Conservation (phyloP, 1,140 invertebrate species). For the Teleopsis dalmanni region DNA sequence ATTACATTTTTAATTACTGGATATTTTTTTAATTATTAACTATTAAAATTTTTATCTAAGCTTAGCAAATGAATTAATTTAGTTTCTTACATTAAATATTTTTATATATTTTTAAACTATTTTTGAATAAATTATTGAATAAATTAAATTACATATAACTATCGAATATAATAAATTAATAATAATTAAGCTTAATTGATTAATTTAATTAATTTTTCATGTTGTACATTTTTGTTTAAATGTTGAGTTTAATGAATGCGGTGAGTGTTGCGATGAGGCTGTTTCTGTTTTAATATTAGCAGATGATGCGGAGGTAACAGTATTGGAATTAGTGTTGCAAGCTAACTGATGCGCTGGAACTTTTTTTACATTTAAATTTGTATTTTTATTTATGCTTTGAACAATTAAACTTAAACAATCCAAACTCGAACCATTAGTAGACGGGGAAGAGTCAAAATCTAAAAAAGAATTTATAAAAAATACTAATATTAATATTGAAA, state of each 20-base stretch:
- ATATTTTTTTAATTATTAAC: too few relatives aligned
- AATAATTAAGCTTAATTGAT: too few relatives aligned
- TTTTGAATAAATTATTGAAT: too few relatives aligned
- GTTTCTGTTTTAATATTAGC: conserved; percentile 9
- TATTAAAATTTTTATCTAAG: too few relatives aligned
- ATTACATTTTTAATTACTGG: too few relatives aligned
- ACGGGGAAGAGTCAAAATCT: conserved; percentile 21
- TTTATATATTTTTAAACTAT: too few relatives aligned
- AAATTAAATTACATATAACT: too few relatives aligned
- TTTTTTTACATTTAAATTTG: conserved; percentile 15
- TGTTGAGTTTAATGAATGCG: conserved; percentile 23
- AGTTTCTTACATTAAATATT: too few relatives aligned
- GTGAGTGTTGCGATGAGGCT: conserved; percentile 5
- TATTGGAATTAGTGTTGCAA: neutral
- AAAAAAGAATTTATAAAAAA: neutral
- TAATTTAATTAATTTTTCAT: conserved; percentile 11
- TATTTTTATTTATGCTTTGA: conserved; percentile 52
- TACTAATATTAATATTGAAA: too few relatives aligned
- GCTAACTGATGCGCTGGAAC: conserved; percentile 14
- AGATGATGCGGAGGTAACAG: conserved; percentile 4
- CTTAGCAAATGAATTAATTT: too few relatives aligned
- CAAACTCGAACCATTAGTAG: conserved; percentile 48
- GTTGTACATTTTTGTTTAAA: conserved; percentile 40
- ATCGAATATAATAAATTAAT: too few relatives aligned
- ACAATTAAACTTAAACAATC: conserved; percentile 58